Conservation (phyloP, 2,113 vertebrate species). For the Rissa tridactyla region DNA sequence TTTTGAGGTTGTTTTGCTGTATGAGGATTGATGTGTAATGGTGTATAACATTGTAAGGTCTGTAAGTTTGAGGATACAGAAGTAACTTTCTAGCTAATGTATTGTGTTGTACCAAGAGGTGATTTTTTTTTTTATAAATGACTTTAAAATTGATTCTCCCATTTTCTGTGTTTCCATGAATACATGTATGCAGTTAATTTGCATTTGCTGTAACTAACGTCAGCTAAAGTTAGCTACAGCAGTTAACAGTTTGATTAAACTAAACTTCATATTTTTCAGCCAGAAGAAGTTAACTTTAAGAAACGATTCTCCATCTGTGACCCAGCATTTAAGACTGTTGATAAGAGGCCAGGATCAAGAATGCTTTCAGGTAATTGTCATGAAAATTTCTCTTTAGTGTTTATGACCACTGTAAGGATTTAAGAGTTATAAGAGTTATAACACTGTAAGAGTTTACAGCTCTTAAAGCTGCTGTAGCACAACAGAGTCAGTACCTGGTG, state of each 20-base stretch:
- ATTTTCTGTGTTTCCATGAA: background rate
- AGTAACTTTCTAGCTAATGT: background rate
- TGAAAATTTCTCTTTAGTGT: background rate
- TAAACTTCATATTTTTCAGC: slow-evolving; percentile 68
- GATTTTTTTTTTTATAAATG: background rate
- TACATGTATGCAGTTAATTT: background rate
- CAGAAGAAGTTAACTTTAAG: slow-evolving; percentile 91
- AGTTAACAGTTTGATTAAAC: background rate
- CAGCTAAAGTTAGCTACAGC: too few species aligned
- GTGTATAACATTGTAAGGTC: background rate
- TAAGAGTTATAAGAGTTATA: too few species aligned
- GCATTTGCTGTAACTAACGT: background rate
- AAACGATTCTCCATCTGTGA: slow-evolving; percentile 81
- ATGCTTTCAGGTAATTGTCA: slow-evolving; percentile 88
- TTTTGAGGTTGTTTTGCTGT: background rate
- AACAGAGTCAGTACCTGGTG: background rate
- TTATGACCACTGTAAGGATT: background rate
- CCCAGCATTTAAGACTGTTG: slow-evolving; percentile 86
- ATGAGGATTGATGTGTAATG: background rate
- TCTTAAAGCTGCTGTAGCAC: background rate
- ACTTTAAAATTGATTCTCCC: background rate
- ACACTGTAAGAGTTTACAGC: background rate
- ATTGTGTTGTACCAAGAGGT: background rate
- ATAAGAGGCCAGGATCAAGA: slow-evolving; percentile 95
- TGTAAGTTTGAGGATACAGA: background rate